Percentiles rank a stretch among this genome's conserved stretches.
Conservation (phyloP, 2,113 vertebrate species). For the Crocuta crocuta region DNA sequence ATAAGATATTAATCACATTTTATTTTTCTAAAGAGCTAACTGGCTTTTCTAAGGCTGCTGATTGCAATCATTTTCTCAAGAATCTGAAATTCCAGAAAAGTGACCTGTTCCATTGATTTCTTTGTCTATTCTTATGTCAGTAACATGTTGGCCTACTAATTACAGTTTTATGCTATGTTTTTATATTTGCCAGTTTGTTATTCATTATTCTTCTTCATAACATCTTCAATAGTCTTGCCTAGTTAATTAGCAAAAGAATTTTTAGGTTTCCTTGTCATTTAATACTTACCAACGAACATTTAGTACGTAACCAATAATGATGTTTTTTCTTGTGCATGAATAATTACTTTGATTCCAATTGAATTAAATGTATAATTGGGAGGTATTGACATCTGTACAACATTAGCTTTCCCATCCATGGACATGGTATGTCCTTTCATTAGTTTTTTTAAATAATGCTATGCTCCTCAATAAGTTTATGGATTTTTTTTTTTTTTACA, state of each 20-base stretch:
- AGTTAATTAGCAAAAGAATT: constrained; percentile 4
- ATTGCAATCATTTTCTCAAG: background rate
- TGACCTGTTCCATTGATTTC: background rate
- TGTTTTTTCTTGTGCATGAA: background rate
- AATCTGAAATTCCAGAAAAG: background rate
- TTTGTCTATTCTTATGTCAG: background rate
- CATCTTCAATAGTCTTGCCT: background rate
- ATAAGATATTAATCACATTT: background rate
- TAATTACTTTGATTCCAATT: background rate
- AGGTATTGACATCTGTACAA: background rate
- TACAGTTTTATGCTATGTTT: background rate
- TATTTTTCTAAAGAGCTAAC: background rate
- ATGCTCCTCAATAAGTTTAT: background rate
- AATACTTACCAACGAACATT: background rate
- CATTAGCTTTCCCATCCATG: background rate
- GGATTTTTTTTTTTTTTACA: background rate
- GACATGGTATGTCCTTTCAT: background rate
- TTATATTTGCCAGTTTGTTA: background rate
- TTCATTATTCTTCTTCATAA: background rate
- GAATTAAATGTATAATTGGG: background rate
- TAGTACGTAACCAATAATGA: background rate
- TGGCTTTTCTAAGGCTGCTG: background rate
- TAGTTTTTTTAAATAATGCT: background rate
- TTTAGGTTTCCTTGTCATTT: background rate
- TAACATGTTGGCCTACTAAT: background rate